Evolutionary conservation across 2,797 vertebrate genomes (phyloP).

Genomic region (Poliocrania exsul): DNA sequence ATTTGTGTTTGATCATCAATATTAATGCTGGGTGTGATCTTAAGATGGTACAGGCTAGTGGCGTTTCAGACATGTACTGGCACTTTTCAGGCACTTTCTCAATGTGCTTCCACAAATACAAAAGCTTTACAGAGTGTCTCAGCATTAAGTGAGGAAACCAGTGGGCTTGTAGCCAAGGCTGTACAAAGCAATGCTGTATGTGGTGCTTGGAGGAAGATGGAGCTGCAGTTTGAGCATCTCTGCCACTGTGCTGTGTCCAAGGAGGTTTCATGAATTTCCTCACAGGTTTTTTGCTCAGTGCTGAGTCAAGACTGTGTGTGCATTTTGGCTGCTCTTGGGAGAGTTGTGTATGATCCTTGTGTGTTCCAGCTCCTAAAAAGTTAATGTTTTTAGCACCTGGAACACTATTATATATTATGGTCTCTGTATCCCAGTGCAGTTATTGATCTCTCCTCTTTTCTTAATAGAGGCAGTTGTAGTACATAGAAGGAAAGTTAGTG

Average conservation of each 20-base stretch:
- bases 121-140: neutral
- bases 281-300: neutral
- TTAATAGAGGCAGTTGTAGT: neutral
- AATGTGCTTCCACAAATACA: neutral
- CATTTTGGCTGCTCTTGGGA: neutral
- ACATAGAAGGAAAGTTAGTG: neutral
- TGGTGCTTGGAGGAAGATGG: neutral
- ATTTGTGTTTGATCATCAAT: neutral
- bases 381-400: neutral
- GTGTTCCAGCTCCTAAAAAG: neutral
- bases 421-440: neutral
- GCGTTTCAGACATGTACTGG: neutral
- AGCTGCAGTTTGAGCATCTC: neutral
- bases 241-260: neutral
- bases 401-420: fast-evolving
- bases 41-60: neutral
- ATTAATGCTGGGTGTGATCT: neutral
- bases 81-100: neutral
- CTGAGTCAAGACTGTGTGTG: fast-evolving
- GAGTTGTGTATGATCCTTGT: neutral
- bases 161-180: conserved; percentile 28
- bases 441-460: neutral
- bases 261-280: neutral
- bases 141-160: neutral
- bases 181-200: neutral